These are phyloP conservation scores for Phasianus colchicus DNA, from an alignment of 2,113 vertebrate genomes.

Conservation along the genomic window DNA sequence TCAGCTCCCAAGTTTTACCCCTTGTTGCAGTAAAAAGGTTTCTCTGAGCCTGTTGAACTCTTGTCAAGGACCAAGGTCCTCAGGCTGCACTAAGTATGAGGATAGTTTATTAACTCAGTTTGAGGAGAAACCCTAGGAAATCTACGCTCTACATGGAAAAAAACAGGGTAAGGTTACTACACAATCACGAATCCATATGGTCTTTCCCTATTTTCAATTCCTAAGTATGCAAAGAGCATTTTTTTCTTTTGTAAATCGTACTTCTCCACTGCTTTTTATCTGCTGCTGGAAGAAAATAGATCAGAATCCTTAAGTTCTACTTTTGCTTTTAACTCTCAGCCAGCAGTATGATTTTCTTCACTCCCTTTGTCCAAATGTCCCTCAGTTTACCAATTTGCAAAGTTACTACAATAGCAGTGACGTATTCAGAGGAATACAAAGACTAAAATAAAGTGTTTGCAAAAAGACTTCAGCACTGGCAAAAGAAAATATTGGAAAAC, in stretches of 20 bases:
- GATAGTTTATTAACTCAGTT: not conserved
- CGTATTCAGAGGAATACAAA: not conserved
- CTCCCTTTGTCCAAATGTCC: not conserved
- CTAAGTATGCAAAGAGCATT: not conserved
- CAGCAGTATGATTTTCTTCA: not conserved
- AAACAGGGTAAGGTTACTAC: not conserved
- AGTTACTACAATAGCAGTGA: not conserved
- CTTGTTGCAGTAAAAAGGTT: not conserved
- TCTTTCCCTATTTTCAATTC: not conserved
- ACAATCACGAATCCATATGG: not conserved
- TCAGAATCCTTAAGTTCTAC: not conserved
- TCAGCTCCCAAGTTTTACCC: not conserved
- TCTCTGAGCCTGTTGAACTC: accelerated
- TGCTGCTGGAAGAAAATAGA: not conserved
- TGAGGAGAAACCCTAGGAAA: not conserved
- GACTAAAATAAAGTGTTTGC: not conserved
- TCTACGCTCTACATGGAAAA: not conserved
- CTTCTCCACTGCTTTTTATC: not conserved
- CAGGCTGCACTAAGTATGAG: not conserved
- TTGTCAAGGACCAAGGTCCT: not conserved
- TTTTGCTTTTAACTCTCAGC: not conserved
- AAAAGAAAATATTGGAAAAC: not conserved
- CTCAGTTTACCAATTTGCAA: slow-evolving; percentile 48
- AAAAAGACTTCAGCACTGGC: not conserved
- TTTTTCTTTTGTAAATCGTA: not conserved